Percentiles rank a stretch among this genome's conserved stretches.
Conservation (phyloP, 2,113 vertebrate species). For the Dicerorhinus sumatrensis region DNA sequence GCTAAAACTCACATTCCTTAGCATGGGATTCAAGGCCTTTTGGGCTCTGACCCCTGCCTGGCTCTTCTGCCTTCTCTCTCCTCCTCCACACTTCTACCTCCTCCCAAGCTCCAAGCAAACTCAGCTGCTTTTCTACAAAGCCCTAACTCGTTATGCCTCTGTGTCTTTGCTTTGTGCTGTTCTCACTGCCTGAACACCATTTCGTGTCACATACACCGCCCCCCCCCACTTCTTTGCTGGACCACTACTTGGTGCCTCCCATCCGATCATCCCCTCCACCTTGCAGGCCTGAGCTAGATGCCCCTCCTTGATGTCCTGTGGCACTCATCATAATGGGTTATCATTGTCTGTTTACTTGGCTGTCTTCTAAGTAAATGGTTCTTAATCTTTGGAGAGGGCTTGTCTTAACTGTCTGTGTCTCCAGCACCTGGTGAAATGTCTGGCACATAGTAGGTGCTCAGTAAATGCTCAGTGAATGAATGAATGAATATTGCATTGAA, state of each 20-base stretch:
- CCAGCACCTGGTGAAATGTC: neutral
- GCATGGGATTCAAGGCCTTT: neutral
- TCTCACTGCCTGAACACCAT: neutral
- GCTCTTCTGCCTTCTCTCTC: neutral
- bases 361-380: neutral
- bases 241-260: neutral
- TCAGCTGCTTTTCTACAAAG: neutral
- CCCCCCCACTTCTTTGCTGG: neutral
- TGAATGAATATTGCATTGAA: neutral
- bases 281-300: neutral
- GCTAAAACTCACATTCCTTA: neutral
- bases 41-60: neutral
- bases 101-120: neutral
- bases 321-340: neutral
- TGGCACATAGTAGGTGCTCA: neutral
- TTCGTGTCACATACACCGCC: neutral
- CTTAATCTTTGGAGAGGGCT: neutral
- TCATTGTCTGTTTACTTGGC: neutral
- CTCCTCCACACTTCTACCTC: neutral
- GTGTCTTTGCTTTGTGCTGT: neutral
- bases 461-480: neutral
- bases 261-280: neutral
- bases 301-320: neutral
- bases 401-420: constrained; percentile 26
- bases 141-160: neutral